Evolutionary conservation across 2,797 vertebrate species (phyloP), one percentile per base, ranked within the genome.

Genomic region (Bovichtus diacanthus): DNA sequence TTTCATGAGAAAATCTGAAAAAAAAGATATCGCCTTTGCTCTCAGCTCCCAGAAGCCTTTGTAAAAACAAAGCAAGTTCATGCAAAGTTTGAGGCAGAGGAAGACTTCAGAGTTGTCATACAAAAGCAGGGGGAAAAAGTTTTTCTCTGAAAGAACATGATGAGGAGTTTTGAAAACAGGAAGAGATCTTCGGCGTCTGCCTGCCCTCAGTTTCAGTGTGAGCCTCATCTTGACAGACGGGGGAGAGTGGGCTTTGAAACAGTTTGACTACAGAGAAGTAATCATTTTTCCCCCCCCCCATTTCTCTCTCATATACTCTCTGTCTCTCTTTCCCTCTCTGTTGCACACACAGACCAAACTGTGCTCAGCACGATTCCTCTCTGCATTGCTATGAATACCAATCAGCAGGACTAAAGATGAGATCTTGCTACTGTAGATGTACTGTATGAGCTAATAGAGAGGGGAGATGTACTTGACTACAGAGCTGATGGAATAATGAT

Each of bases 11-110:
- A 64, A 82, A 81, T 84, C 54, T 58, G 43, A 84, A 70, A 82
- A 70, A 82, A 76, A n/a, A 76, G 56, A 67, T 64, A 74, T 83
- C 18, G 62, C 81, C 74, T 89, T 87, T 82, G 76, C 85, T 82
- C 75, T 73, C 70, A 63, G 82, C 73, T 85, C 80, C 80, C 81
- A 82, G 50, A 80, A 76, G 80, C 74, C 74, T 90, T 87, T 89
- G 67, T 80, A 54, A 88, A 86, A 88, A 86, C 73, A 88, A 89
- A 88, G 78, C 58, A 70, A 86, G 86, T 90, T 90, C 82, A 83
- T 69, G 70, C 81, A 87, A 92, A 92, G 92, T 90, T 92, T 91
- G 83, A 87, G 66, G 73, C 77, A 49, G 74, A 71, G 61, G 66
- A 78, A 56, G 66, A 81, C 84, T 90, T 90, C 78, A 87, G 73